Evolutionary conservation across 2,797 vertebrate genomes (phyloP).

Genomic region (Epinephelus coioides): DNA sequence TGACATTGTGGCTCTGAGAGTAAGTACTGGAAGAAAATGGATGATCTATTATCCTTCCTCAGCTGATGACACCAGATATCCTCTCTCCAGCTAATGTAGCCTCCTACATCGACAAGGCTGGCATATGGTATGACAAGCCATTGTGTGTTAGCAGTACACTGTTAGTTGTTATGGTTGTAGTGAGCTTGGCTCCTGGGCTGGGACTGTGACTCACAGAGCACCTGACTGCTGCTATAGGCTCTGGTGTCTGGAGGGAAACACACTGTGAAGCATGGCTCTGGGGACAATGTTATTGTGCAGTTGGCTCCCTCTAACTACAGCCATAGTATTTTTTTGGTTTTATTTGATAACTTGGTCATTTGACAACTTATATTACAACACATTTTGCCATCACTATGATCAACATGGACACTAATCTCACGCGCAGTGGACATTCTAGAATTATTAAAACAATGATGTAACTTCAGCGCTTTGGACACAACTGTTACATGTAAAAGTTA

Average conservation of each 20-base stretch:
- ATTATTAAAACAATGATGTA: neutral
- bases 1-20: neutral
- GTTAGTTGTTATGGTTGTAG: conserved; percentile 20
- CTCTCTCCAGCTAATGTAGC: neutral
- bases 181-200: conserved; percentile 9
- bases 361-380: too few species aligned
- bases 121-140: neutral
- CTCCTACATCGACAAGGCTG: neutral
- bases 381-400: neutral
- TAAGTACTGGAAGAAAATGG: neutral
- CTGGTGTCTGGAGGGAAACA: neutral
- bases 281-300: neutral
- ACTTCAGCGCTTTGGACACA: neutral
- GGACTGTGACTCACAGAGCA: conserved; percentile 22
- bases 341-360: neutral
- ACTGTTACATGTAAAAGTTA: neutral
- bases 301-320: neutral
- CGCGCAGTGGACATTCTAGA: neutral
- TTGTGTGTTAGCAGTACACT: neutral
- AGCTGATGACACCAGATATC: conserved; percentile 6
- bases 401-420: neutral
- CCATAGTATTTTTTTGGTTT: neutral
- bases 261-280: neutral
- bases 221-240: conserved; percentile 18
- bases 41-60: neutral